These are phyloP conservation scores for Bombyx huttoni DNA, from an alignment of 2,888 invertebrate genomes.

Conservation along the genomic window DNA sequence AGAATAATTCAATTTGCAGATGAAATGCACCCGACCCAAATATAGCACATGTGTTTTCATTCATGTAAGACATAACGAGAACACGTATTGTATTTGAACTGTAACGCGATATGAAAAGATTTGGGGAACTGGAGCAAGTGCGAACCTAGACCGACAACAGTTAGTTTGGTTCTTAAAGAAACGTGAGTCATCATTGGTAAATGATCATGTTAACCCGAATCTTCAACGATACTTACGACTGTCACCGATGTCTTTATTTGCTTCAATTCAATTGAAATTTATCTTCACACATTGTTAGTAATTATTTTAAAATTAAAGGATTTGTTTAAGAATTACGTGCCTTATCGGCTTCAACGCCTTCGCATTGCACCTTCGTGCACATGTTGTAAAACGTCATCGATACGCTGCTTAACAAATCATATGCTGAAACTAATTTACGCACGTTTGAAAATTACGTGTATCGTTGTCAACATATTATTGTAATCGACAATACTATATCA, in stretches of 20 bases:
- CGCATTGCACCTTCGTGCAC: not conserved
- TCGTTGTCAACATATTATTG: conserved; percentile 27
- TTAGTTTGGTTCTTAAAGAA: conserved; percentile 21
- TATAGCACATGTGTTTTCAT: conserved; percentile 17
- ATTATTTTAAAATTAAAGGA: not conserved
- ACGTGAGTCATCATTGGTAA: conserved; percentile 44
- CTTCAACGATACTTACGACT: conserved; percentile 32
- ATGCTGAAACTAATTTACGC: not conserved
- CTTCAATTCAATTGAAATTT: conserved; percentile 23
- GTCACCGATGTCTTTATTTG: conserved; percentile 30
- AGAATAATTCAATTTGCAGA: not conserved
- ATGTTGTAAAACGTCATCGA: not conserved
- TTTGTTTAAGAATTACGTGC: conserved; percentile 4
- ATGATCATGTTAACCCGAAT: conserved; percentile 46
- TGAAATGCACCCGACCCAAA: conserved; percentile 14
- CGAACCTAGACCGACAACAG: conserved; percentile 43
- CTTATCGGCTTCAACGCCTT: conserved; percentile 11
- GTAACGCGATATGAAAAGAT: conserved; percentile 50
- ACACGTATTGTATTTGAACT: conserved; percentile 34
- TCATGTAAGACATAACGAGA: conserved; percentile 30
- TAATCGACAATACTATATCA: not conserved
- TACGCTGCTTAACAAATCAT: conserved; percentile 3
- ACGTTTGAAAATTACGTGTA: conserved; percentile 25
- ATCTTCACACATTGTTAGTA: conserved; percentile 6
- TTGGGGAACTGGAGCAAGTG: conserved; percentile 55